Evolutionary conservation across 2,888 invertebrate species (phyloP).

Genomic region (Netelia inedita): DNA sequence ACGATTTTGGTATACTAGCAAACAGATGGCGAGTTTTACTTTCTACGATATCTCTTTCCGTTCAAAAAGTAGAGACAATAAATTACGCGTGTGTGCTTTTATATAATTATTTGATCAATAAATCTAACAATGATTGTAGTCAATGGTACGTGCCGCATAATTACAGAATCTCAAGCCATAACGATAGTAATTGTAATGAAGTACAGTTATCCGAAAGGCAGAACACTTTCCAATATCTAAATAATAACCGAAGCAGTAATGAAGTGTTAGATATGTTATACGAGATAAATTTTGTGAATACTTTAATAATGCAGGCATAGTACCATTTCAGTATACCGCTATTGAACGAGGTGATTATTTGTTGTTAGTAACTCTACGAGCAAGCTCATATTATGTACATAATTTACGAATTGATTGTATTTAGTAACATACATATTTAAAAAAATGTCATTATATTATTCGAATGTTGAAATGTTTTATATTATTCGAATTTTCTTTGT

Average conservation of each 20-base stretch:
- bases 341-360: neutral
- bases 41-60: conserved; percentile 21
- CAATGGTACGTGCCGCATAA: neutral
- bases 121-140: conserved; percentile 2
- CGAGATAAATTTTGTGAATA: neutral
- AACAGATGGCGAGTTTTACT: conserved; percentile 31
- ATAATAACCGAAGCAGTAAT: neutral
- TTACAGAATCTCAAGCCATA: neutral
- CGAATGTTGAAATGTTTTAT: too few relatives aligned
- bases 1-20: conserved; percentile 3
- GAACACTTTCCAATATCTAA: neutral
- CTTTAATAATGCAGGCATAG: neutral
- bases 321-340: neutral
- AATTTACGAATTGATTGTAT: too few relatives aligned
- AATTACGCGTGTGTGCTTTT: conserved; percentile 20
- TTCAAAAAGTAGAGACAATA: conserved; percentile 31
- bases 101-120: conserved; percentile 28
- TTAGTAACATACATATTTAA: neutral
- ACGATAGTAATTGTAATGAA: neutral
- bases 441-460: conserved; percentile 26
- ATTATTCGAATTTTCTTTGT: conserved; percentile 25
- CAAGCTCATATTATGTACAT: too few relatives aligned
- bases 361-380: too few relatives aligned
- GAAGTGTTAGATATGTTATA: neutral
- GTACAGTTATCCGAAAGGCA: neutral